Base-by-base conservation (phyloP, 1,140 invertebrate species). In the Cephus cinctus region DNA sequence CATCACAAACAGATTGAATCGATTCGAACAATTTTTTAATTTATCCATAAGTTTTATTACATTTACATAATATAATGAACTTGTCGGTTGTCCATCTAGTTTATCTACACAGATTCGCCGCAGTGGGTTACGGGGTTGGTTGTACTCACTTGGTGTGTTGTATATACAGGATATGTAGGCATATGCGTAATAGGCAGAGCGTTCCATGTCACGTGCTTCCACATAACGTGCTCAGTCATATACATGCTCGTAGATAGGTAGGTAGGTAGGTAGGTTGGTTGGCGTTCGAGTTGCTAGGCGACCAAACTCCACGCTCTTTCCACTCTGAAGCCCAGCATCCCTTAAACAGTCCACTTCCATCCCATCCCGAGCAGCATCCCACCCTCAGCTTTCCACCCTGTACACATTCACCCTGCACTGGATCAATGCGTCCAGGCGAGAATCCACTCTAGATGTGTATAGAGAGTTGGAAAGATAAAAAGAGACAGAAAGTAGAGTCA, bases 371-470 rank as follows among this genome's bases (percentile, higher is more conserved):
- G 44, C 42, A 43, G 43, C 47, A 39, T 12, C 11, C 32, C 22
- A 16, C 44, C 23, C 35, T 51, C 43, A 16, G 32, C 44, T 46
- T 36, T 32, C 54, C 34, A 46, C 48, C 32, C 45, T 21, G 38
- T 1, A 35, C 35, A 23, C 42, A 23, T 41, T 25, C 32, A 51
- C 42, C 44, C 42, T 39, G 25, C 36, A 57, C 14, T 32, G 47
- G 55, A 59, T 59, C 52, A 54, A 57, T 60, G 55, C 52, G 55
- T 40, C 31, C 47, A 27, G n/a, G 49, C 46, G 43, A 22, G 36
- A 54, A 27, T 25, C 25, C 39, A 39, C 23, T 54, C 39, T 44
- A 43, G 12, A 47, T 43, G 52, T 50, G 47, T 42, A 45, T 23
- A 30, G 11, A 38, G 18, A 41, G 18, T 32, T 32, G 16, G 38